Base-by-base conservation (phyloP, 2,888 invertebrate species). In the Dermolepida albohirtum region DNA sequence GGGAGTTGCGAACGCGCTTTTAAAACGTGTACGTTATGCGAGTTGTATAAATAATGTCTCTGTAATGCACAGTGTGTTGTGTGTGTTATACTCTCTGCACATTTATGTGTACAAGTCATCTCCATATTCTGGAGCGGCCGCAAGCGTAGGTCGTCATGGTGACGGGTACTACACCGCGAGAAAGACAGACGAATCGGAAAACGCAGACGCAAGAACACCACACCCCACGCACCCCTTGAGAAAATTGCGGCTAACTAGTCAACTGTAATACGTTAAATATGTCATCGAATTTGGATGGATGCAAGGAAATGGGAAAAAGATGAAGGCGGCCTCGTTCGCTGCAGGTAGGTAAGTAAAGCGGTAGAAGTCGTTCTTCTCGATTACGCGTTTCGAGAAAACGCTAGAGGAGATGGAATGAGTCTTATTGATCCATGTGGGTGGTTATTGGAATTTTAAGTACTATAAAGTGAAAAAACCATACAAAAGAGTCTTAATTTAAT, bases 41-140 rank as follows among this genome's bases (percentile, higher is more conserved):
- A 64, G 52, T 64, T 64, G 64, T 64, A 64, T 64, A 64, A 64
- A 64, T 64, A 64, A 64, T 64, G 64, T 64, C 63, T 50, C 64
- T n/a, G 59, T 49, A 62, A 62, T 62, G 59, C 47, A 34, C 39
- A n/a, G 59, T 47, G 47, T 47, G 49, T 62, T 57, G 17, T 49
- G 49, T 49, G 22, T 49, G 49, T 17, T 47, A 29, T 47, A 40
- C 40, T 12, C 50, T 16, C 49, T 27, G n/a, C 29, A 44, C 39
- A 55, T 57, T 52, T 67, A 34, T 34, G 34, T 34, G 66, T 66
- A 57, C 64, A 70, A 71, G 72, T 74, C 68, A 72, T 71, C 71
- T 74, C 72, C 72, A 74, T 74, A 71, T 75, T 75, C 73, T 71
- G 70, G 73, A 71, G 71, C 72, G 69, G 72, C 74, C 72, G 71